Conservation (phyloP, 2,888 invertebrate species). For the Drosophila nigritarsus region DNA sequence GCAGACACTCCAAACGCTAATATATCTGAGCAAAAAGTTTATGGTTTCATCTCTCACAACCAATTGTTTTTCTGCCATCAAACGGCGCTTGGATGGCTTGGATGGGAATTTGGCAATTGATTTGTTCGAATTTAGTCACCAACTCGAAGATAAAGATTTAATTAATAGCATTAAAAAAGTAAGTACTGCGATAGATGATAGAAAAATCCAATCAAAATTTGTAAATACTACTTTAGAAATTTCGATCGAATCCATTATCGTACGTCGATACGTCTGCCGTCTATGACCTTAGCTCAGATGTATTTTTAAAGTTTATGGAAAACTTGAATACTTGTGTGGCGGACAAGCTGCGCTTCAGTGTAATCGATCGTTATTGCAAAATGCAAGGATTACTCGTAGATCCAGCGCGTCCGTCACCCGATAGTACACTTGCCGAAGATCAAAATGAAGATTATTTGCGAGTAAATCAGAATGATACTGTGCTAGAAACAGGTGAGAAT, state of each 20-base stretch:
- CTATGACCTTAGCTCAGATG: slow-evolving; percentile 44
- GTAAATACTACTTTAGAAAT: slow-evolving; percentile 19
- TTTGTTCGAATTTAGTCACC: slow-evolving; percentile 48
- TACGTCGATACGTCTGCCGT: slow-evolving; percentile 37
- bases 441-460: background rate
- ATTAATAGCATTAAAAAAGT: slow-evolving; percentile 30
- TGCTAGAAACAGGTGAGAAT: background rate
- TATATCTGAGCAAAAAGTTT: slow-evolving; percentile 59
- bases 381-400: slow-evolving; percentile 21
- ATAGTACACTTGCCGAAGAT: background rate
- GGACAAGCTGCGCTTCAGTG: slow-evolving; percentile 39
- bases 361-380: slow-evolving; percentile 52
- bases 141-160: slow-evolving; percentile 42
- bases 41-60: slow-evolving; percentile 46
- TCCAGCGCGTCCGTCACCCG: background rate
- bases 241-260: background rate
- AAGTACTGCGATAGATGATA: background rate
- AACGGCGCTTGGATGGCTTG: slow-evolving; percentile 21
- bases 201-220: background rate
- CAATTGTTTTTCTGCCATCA: slow-evolving; percentile 36
- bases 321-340: background rate
- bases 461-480: background rate
- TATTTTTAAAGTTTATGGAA: slow-evolving; percentile 43
- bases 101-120: slow-evolving; percentile 41
- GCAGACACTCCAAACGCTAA: slow-evolving; percentile 46